Evolutionary conservation across 2,113 vertebrate species (phyloP).

Genomic region (Channa maculata): DNA sequence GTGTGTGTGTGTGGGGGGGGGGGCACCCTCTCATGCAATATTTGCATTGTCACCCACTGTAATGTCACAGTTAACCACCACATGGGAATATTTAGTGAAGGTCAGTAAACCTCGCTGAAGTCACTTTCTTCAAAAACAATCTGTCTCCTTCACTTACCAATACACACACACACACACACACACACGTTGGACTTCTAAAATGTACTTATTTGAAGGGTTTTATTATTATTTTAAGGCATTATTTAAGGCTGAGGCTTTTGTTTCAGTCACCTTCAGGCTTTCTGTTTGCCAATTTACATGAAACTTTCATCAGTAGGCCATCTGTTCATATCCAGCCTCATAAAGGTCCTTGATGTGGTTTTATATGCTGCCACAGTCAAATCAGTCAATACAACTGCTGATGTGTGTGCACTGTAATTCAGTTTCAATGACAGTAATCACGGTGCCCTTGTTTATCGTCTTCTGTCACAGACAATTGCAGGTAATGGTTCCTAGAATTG

Average conservation of each 20-base stretch:
- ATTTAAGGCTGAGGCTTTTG: not conserved
- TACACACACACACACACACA: not conserved
- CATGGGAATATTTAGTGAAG: constrained; percentile 43
- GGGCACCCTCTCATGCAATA: not conserved
- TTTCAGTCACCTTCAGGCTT: constrained; percentile 54
- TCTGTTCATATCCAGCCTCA: constrained; percentile 63
- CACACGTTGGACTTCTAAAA: not conserved
- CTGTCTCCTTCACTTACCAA: constrained; percentile 22
- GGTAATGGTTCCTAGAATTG: not conserved
- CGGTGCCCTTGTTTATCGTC: constrained; percentile 36
- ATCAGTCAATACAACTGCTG: constrained; percentile 53
- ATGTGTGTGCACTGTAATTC: constrained; percentile 23
- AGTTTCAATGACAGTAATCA: constrained; percentile 36
- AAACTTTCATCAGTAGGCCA: constrained; percentile 61
- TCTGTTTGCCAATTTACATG: constrained; percentile 45
- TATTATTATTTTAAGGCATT: constrained; percentile 17
- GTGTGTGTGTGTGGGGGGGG: constrained; percentile 14
- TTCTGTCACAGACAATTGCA: constrained; percentile 22
- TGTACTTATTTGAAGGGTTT: too few relatives aligned
- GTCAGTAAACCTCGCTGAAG: constrained; percentile 45
- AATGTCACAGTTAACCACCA: constrained; percentile 25
- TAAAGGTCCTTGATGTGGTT: constrained; percentile 59
- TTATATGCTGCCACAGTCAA: constrained; percentile 49
- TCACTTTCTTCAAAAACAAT: constrained; percentile 20
- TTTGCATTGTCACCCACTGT: constrained; percentile 24